A percentile compares a stretch with the other conserved stretches of the same genome.
phyloP scores from a whole-genome alignment of 2,113 vertebrate species.

The Myocastor coypus region DNA sequence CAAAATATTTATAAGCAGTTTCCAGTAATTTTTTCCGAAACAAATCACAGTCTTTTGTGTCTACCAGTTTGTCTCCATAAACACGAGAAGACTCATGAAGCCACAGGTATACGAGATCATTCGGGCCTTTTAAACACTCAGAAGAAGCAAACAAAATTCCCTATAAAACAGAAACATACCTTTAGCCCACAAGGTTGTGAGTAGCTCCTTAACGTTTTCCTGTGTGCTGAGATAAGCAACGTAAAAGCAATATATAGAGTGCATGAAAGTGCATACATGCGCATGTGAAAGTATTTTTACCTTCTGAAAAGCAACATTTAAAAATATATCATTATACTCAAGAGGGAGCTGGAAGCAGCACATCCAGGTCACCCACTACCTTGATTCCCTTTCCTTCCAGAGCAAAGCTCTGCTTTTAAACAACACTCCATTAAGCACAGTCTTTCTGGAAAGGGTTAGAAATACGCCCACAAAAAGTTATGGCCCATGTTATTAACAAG shows the following conservation, averaged over 20 bases:
- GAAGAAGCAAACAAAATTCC: conserved; percentile 89
- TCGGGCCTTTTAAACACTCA: conserved; percentile 84
- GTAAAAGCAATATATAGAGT: not conserved
- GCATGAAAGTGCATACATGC: accelerated
- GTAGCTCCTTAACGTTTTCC: not conserved
- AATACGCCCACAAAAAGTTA: not conserved
- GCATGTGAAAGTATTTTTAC: not conserved
- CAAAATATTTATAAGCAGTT: conserved; percentile 86
- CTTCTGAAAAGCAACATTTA: not conserved
- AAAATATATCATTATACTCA: not conserved
- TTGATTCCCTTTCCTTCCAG: not conserved
- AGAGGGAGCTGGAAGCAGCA: not conserved
- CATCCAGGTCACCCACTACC: not conserved
- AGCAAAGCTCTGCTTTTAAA: conserved; percentile 4
- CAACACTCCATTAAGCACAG: not conserved
- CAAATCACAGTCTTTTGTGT: conserved; percentile 86
- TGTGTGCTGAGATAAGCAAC: not conserved
- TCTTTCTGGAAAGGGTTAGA: not conserved
- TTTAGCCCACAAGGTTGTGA: not conserved
- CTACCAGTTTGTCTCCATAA: conserved; percentile 90
- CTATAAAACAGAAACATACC: conserved; percentile 77
- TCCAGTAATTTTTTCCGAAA: conserved; percentile 88
- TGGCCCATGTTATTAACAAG: not conserved
- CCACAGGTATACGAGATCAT: conserved; percentile 87
- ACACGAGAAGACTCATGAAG: conserved; percentile 88